Percentiles rank a stretch among this genome's conserved stretches.
phyloP scores from a whole-genome alignment of 2,113 vertebrate species.

The Rhegmatorhina hoffmannsi region DNA sequence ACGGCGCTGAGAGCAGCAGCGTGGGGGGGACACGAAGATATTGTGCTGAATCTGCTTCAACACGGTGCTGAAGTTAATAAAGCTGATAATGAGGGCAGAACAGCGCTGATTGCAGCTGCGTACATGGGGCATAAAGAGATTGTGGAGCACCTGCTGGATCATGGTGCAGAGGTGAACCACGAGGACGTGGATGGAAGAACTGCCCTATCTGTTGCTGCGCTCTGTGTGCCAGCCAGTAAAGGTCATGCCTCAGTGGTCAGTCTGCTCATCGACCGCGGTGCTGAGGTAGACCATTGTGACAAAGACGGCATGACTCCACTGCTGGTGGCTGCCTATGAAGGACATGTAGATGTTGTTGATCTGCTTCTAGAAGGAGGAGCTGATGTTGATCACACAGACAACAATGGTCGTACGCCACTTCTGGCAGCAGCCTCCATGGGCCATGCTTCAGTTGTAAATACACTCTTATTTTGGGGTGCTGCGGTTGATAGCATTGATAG shows the following conservation, averaged over 20 bases:
- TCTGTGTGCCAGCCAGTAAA: constrained; percentile 95
- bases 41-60: constrained; percentile 93
- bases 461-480: constrained; percentile 95
- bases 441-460: constrained; percentile 94
- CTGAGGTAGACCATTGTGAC: constrained; percentile 96
- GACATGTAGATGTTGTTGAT: constrained; percentile 96
- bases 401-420: constrained; percentile 95
- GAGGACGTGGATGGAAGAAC: constrained; percentile 96
- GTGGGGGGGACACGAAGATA: constrained; percentile 97
- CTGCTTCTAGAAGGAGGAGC: constrained; percentile 95
- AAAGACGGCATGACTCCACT: constrained; percentile 98
- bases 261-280: constrained; percentile 91
- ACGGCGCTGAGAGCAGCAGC: constrained; percentile 94
- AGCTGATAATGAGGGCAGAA: constrained; percentile 95
- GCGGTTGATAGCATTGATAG: constrained; percentile 97
- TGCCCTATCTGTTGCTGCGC: constrained; percentile 92
- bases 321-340: constrained; percentile 96
- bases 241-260: constrained; percentile 95
- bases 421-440: constrained; percentile 98
- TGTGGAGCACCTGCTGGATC: constrained; percentile 93
- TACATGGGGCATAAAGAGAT: constrained; percentile 99
- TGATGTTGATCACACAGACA: constrained; percentile 95
- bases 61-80: constrained; percentile 97
- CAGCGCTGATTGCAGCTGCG: constrained; percentile 92
- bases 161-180: constrained; percentile 93